A percentile compares a stretch with the other conserved stretches of the same genome.
Evolutionary conservation across 2,113 vertebrate genomes (phyloP).

Genomic region (Labeo rohita): DNA sequence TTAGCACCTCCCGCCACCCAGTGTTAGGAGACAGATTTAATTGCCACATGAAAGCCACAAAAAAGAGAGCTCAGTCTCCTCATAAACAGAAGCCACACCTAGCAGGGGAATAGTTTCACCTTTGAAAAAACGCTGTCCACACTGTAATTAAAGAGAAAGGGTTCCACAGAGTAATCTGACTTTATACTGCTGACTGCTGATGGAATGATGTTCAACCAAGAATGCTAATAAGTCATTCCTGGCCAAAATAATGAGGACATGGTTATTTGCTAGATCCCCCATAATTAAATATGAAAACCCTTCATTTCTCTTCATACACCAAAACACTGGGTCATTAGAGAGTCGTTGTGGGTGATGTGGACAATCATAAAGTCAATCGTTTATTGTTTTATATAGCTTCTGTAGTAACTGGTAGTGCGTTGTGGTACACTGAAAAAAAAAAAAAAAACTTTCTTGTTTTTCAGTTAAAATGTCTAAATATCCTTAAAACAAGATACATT

Average conservation of each 20-base stretch:
- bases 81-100: slow-evolving; percentile 84
- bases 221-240: slow-evolving; percentile 47
- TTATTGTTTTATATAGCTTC: background rate
- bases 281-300: slow-evolving; percentile 17
- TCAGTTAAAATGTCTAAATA: background rate
- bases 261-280: slow-evolving; percentile 6
- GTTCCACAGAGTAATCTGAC: slow-evolving; percentile 42
- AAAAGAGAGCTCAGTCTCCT: slow-evolving; percentile 81
- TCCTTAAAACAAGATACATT: background rate
- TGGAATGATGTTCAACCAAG: slow-evolving; percentile 46
- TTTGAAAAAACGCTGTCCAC: slow-evolving; percentile 79
- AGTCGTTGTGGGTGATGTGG: slow-evolving; percentile 2
- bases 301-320: background rate
- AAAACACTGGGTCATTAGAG: slow-evolving; percentile 18
- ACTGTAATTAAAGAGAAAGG: slow-evolving; percentile 60
- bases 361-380: background rate
- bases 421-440: background rate
- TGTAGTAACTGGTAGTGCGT: background rate
- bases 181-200: slow-evolving; percentile 46
- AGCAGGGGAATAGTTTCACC: slow-evolving; percentile 83
- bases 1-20: slow-evolving; percentile 82
- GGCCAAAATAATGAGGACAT: slow-evolving; percentile 22
- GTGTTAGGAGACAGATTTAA: slow-evolving; percentile 83
- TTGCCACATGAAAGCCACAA: slow-evolving; percentile 85
- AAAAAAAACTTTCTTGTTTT: background rate